Conservation (phyloP, 1,140 invertebrate genomes). For the Delia radicum region DNA sequence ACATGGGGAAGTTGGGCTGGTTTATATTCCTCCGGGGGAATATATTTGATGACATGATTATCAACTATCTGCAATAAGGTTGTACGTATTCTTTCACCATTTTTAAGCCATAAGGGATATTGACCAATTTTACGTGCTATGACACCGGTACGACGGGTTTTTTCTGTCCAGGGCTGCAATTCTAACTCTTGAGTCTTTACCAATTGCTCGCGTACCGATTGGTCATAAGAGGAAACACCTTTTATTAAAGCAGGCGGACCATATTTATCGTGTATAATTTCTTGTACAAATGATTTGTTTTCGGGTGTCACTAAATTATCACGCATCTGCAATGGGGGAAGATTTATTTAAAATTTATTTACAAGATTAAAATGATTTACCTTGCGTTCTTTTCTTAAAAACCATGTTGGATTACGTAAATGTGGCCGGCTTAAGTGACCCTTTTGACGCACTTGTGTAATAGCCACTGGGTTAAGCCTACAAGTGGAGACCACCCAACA, state of each 20-base stretch:
- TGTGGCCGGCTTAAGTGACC: constrained; percentile 55
- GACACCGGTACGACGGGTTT: constrained; percentile 74
- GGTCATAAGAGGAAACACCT: constrained; percentile 55
- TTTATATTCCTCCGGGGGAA: constrained; percentile 76
- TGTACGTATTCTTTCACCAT: constrained; percentile 74
- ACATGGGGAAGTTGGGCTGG: constrained; percentile 58
- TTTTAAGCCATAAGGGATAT: constrained; percentile 88
- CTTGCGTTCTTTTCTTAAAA: constrained; percentile 57
- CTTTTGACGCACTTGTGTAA: constrained; percentile 53
- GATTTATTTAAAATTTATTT: not conserved
- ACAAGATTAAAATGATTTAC: constrained; percentile 50
- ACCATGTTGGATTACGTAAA: constrained; percentile 62
- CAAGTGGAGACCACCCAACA: not conserved
- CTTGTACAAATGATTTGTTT: constrained; percentile 80
- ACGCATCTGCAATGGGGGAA: constrained; percentile 58
- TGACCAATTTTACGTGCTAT: constrained; percentile 92
- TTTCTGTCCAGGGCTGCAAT: constrained; percentile 65
- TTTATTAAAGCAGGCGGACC: constrained; percentile 56
- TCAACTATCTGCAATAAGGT: constrained; percentile 90
- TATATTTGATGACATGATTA: constrained; percentile 94
- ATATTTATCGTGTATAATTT: constrained; percentile 71
- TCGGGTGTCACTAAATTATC: constrained; percentile 74
- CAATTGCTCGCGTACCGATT: constrained; percentile 56
- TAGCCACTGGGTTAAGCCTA: constrained; percentile 27
- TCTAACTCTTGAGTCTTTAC: constrained; percentile 61